Conservation (phyloP, 2,797 vertebrate genomes). For the Poliocrania exsul region DNA sequence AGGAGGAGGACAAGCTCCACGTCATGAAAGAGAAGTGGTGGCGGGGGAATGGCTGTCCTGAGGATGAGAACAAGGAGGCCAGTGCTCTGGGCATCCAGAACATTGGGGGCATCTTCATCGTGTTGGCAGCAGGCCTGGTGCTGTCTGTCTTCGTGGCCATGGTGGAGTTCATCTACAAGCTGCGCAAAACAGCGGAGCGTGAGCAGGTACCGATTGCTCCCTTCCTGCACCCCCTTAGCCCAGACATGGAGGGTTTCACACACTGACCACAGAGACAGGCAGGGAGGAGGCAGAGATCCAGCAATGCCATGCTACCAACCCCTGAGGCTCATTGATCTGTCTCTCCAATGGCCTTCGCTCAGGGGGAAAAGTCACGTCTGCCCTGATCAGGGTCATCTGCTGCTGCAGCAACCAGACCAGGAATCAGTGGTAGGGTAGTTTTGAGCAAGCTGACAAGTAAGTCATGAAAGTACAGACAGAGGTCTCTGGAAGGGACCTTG, state of each 20-base stretch:
- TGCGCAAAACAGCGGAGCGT: conserved; percentile 91
- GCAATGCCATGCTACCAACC: background rate
- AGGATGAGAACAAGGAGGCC: conserved; percentile 92
- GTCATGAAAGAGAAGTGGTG: conserved; percentile 99
- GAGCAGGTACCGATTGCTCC: conserved; percentile 87
- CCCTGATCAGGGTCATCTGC: background rate
- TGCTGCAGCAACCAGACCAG: background rate
- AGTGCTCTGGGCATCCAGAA: conserved; percentile 97
- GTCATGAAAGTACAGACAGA: background rate
- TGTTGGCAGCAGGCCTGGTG: conserved; percentile 93
- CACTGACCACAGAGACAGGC: background rate
- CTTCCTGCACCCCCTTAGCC: background rate
- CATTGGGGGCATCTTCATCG: conserved; percentile 97
- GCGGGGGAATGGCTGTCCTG: conserved; percentile 91
- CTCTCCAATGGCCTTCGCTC: background rate
- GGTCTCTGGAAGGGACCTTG: background rate
- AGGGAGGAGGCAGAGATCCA: background rate
- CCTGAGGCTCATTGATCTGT: background rate
- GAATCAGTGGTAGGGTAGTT: background rate
- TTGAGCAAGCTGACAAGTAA: background rate
- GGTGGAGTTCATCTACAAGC: conserved; percentile 97
- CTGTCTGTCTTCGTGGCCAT: conserved; percentile 96
- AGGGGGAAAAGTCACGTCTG: fast-evolving
- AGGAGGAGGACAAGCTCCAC: conserved; percentile 96
- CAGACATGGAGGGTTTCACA: fast-evolving